These are phyloP conservation scores for Sisyra nigra DNA, from an alignment of 2,888 invertebrate species.

Conservation along the genomic window DNA sequence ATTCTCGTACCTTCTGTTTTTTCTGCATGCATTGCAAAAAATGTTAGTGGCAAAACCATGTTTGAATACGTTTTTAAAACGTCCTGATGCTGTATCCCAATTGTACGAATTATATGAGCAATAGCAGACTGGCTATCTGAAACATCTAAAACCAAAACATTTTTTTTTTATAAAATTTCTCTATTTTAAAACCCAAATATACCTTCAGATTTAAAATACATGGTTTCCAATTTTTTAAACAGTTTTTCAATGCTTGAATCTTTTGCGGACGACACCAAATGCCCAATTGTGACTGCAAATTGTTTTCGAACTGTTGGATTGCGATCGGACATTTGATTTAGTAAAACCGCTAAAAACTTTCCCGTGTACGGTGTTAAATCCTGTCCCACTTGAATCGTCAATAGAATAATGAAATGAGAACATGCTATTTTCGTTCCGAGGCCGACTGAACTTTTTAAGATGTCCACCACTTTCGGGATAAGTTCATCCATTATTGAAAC, in stretches of 20 bases:
- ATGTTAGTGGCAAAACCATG: conserved; percentile 64
- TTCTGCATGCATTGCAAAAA: conserved; percentile 80
- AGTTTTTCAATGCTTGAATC: conserved; percentile 50
- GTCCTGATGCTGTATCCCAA: conserved; percentile 70
- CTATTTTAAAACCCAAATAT: not conserved
- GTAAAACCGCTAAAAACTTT: conserved; percentile 43
- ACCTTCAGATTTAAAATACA: conserved; percentile 49
- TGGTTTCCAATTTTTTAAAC: conserved; percentile 39
- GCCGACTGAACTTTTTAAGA: conserved; percentile 63
- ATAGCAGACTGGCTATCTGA: conserved; percentile 49
- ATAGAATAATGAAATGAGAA: conserved; percentile 59
- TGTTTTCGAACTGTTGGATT: conserved; percentile 72
- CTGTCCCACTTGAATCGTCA: conserved; percentile 33
- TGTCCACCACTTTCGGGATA: conserved; percentile 64
- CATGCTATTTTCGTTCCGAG: conserved; percentile 73
- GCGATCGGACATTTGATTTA: conserved; percentile 68
- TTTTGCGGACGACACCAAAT: conserved; percentile 69
- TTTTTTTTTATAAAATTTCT: no score
- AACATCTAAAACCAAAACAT: conserved; percentile 39
- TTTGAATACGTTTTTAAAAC: conserved; percentile 61
- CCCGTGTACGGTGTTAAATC: conserved; percentile 43
- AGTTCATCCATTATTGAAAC: conserved; percentile 59
- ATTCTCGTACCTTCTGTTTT: conserved; percentile 49
- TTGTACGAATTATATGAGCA: conserved; percentile 59
- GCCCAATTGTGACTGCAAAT: conserved; percentile 70